phyloP scores from a whole-genome alignment of 2,113 vertebrate genomes.

The Cyprinodon variegatus region DNA sequence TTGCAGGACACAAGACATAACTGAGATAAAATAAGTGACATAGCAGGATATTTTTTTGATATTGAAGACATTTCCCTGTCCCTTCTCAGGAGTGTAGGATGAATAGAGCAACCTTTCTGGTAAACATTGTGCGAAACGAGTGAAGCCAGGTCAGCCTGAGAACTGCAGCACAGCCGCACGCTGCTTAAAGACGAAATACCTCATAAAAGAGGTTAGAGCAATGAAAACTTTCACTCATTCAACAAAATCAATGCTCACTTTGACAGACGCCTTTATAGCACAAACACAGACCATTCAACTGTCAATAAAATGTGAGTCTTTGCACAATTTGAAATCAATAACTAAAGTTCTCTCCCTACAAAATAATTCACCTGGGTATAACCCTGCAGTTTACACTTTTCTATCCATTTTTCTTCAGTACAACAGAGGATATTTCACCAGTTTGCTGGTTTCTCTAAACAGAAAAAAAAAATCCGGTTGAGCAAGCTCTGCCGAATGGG shows the following conservation, averaged over 20 bases:
- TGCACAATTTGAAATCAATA: background rate
- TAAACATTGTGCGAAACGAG: background rate
- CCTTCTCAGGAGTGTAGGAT: conserved; percentile 4
- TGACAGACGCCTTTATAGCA: background rate
- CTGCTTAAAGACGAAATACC: background rate
- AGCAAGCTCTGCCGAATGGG: conserved; percentile 47
- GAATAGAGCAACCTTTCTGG: background rate
- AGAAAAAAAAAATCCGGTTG: background rate
- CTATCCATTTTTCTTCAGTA: background rate
- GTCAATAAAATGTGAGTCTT: background rate
- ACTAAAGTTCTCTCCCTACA: background rate
- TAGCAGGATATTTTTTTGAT: background rate
- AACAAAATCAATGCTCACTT: background rate
- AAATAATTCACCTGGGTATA: background rate
- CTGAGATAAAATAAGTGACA: conserved; percentile 2
- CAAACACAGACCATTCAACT: background rate
- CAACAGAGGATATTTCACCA: background rate
- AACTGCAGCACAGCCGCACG: background rate
- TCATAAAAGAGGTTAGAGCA: background rate
- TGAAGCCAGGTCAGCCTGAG: conserved; percentile 1
- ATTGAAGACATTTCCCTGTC: background rate
- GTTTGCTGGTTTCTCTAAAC: conserved; percentile 12
- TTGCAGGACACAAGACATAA: background rate
- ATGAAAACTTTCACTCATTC: background rate
- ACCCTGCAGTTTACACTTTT: background rate